Evolutionary conservation across 1,140 invertebrate genomes (phyloP).

Genomic region (Helicorthomorpha holstii): DNA sequence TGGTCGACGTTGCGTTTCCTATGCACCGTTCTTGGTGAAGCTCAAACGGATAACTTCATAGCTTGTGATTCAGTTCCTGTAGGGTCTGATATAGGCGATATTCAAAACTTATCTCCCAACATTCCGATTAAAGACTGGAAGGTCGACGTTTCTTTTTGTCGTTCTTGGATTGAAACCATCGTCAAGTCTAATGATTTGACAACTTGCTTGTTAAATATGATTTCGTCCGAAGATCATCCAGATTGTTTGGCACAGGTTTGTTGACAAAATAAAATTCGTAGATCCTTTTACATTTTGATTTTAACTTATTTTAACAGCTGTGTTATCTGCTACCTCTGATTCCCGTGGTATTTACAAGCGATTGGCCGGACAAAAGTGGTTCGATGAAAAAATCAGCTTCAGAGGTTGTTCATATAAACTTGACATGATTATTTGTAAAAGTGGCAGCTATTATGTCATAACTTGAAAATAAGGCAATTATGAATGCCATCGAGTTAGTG

Average conservation of each 20-base stretch:
- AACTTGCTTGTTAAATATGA: background rate
- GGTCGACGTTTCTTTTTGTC: background rate
- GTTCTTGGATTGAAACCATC: background rate
- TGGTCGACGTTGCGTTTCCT: background rate
- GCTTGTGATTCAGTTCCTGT: background rate
- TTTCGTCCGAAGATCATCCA: background rate
- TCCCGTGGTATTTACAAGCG: no score
- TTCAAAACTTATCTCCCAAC: background rate
- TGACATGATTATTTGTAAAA: no score
- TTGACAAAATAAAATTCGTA: background rate
- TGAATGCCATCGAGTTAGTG: no score
- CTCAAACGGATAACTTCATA: background rate
- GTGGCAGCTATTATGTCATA: no score
- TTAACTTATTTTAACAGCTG: background rate
- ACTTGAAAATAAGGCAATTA: no score
- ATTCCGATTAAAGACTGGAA: background rate
- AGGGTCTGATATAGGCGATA: background rate
- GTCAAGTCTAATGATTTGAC: background rate
- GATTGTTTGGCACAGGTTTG: background rate
- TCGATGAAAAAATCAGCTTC: no score
- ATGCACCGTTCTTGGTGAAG: background rate
- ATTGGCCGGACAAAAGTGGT: no score
- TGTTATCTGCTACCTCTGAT: background rate
- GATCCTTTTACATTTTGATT: background rate
- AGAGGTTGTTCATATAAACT: no score